Conservation (phyloP, 2,797 vertebrate species). For the Propithecus deckenii region DNA sequence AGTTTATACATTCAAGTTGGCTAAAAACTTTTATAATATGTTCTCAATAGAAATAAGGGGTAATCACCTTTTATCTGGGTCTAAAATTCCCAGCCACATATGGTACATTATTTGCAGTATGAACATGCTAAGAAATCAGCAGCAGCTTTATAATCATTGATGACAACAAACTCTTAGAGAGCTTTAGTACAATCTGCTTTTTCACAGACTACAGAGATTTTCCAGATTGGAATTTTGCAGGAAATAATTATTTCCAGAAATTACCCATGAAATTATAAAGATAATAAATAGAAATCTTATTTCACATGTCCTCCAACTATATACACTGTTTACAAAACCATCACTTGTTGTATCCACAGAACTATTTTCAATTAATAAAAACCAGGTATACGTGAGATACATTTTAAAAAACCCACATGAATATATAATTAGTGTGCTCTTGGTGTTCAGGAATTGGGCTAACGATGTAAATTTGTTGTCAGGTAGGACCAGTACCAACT, state of each 20-base stretch:
- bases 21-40: background rate
- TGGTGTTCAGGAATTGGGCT: constrained; percentile 52
- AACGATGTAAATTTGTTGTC: constrained; percentile 68
- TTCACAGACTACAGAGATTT: background rate
- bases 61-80: background rate
- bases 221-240: background rate
- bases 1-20: background rate
- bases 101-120: background rate
- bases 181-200: background rate
- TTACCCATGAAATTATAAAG: background rate
- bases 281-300: background rate
- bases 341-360: background rate
- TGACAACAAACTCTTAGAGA: background rate
- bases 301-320: constrained; percentile 12
- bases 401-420: background rate
- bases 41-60: background rate
- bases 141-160: background rate
- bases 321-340: background rate
- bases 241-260: constrained; percentile 28
- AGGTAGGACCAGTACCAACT: constrained; percentile 78
- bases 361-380: constrained; percentile 10
- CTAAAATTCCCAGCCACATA: background rate
- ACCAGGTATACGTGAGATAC: background rate
- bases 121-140: background rate
- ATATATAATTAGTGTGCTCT: constrained; percentile 21